Conservation (phyloP, 2,113 vertebrate genomes). For the Hoplias malabaricus region DNA sequence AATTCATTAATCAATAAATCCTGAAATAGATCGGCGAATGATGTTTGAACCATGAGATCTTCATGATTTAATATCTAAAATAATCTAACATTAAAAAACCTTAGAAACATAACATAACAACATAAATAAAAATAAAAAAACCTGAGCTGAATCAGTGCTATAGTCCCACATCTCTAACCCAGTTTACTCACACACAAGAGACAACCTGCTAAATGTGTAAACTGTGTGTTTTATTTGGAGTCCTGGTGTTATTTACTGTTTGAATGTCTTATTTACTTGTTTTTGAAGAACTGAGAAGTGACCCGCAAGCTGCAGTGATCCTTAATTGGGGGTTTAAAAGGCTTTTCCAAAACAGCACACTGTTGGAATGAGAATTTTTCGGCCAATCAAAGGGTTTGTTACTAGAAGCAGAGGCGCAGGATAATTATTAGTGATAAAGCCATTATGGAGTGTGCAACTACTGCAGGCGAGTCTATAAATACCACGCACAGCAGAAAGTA, state of each 20-base stretch:
- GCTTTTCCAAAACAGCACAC: conserved; percentile 12
- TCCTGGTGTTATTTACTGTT: not conserved
- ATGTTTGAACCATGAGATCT: no score
- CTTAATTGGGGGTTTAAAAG: conserved; percentile 10
- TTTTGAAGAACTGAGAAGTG: not conserved
- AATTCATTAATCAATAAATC: no score
- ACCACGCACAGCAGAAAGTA: conserved; percentile 42
- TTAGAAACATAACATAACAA: no score
- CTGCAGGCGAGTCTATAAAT: conserved; percentile 48
- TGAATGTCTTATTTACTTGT: conserved; percentile 8
- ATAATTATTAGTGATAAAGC: conserved; percentile 46
- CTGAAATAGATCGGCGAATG: no score
- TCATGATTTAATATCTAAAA: no score
- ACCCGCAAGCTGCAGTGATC: not conserved
- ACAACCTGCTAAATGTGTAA: not conserved
- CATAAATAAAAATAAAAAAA: no score
- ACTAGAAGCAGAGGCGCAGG: conserved; percentile 18
- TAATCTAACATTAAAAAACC: no score
- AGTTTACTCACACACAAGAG: not conserved
- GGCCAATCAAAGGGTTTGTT: conserved; percentile 22
- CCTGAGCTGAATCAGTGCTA: not conserved
- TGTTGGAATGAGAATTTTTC: conserved; percentile 13
- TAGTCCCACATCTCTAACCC: not conserved
- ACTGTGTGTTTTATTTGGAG: not conserved
- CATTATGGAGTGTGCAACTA: conserved; percentile 36